These are phyloP conservation scores for Catocala fraxini DNA, from an alignment of 2,888 invertebrate genomes.

Conservation along the genomic window DNA sequence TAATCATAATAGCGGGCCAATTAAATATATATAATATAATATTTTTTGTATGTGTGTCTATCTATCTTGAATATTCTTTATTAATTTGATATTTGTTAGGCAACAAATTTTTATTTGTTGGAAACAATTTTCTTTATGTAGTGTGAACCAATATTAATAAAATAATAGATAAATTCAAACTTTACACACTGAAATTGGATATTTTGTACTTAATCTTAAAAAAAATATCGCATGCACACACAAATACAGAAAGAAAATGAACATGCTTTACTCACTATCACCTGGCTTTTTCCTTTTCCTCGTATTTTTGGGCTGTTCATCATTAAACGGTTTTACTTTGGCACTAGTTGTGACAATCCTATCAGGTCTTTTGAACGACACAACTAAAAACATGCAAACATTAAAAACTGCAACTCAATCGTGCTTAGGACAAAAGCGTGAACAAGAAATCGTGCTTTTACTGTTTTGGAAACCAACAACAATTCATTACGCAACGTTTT, in stretches of 20 bases:
- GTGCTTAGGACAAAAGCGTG: constrained; percentile 27
- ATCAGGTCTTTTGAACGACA: constrained; percentile 94
- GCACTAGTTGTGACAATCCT: constrained; percentile 68
- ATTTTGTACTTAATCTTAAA: not conserved
- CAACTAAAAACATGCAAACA: constrained; percentile 88
- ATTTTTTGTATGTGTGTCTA: too few species aligned
- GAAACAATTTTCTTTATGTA: too few species aligned
- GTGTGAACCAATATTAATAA: too few species aligned
- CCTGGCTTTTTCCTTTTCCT: constrained; percentile 93
- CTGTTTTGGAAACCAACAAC: constrained; percentile 1
- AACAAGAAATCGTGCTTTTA: constrained; percentile 12
- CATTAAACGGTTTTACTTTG: constrained; percentile 66
- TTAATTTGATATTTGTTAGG: too few species aligned
- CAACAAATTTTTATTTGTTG: too few species aligned
- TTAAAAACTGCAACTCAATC: constrained; percentile 47
- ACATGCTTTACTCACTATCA: constrained; percentile 77
- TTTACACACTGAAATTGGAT: too few species aligned
- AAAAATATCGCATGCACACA: constrained; percentile 19
- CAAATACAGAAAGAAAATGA: constrained; percentile 1
- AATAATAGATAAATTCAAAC: too few species aligned
- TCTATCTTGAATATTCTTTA: too few species aligned
- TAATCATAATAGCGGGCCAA: not conserved
- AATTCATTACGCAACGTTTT: not conserved
- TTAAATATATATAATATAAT: too few species aligned
- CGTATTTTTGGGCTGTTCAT: constrained; percentile 71